Evolutionary conservation across 2,113 vertebrate species (phyloP).

Genomic region (Elanoides forficatus): DNA sequence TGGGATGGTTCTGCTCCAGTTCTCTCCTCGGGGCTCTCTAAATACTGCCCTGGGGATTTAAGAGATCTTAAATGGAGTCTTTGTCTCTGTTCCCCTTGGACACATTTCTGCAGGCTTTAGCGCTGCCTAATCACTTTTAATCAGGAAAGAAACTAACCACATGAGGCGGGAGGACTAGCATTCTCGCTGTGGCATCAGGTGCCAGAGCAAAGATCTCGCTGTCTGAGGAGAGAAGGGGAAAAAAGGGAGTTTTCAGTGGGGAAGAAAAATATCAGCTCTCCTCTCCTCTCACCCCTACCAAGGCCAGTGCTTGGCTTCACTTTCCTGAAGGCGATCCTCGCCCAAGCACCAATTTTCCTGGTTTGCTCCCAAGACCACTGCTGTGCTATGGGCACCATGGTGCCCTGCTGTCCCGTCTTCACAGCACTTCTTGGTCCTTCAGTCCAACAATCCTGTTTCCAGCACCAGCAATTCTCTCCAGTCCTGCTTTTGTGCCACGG

Average conservation of each 20-base stretch:
- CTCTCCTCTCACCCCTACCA: not conserved
- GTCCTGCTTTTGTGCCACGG: fast-evolving
- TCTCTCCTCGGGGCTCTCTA: not conserved
- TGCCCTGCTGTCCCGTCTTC: not conserved
- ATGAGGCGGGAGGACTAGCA: constrained; percentile 5
- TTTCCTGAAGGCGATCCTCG: not conserved
- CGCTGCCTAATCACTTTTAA: constrained; percentile 56
- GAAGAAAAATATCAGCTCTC: not conserved
- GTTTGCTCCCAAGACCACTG: not conserved
- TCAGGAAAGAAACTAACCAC: constrained; percentile 62
- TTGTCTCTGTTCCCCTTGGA: not conserved
- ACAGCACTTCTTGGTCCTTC: not conserved
- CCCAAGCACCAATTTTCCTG: not conserved
- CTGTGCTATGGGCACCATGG: not conserved
- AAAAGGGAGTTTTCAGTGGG: not conserved
- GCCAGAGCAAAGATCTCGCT: not conserved
- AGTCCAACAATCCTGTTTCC: not conserved
- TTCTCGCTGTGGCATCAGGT: not conserved
- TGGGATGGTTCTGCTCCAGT: not conserved
- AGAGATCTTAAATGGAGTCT: constrained; percentile 23
- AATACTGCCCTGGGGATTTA: constrained; percentile 51
- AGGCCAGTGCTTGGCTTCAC: not conserved
- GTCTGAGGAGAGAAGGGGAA: not conserved
- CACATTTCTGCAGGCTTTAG: constrained; percentile 54
- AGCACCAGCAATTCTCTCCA: not conserved